A percentile compares a stretch with the other conserved stretches of the same genome.
These are phyloP conservation scores for Scrobipalpa atriplicella DNA, from an alignment of 2,888 invertebrate genomes.

Conservation along the genomic window DNA sequence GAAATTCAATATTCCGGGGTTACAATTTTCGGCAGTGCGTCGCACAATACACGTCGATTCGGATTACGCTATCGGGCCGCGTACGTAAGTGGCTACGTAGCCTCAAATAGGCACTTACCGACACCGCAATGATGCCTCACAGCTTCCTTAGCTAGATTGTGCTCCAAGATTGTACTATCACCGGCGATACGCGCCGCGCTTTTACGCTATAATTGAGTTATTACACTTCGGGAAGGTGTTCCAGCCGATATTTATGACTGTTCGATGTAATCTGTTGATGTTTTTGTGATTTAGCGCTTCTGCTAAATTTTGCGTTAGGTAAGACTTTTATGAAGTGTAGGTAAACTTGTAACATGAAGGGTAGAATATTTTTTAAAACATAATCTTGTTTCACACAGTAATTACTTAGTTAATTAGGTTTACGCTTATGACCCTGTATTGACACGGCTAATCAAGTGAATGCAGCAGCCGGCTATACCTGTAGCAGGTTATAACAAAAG, in stretches of 20 bases:
- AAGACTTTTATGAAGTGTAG: constrained; percentile 3
- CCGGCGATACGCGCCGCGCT: constrained; percentile 63
- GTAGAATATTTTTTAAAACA: neutral
- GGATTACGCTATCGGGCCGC: constrained; percentile 75
- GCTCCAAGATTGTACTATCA: constrained; percentile 70
- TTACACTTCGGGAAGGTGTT: constrained; percentile 53
- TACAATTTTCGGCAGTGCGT: constrained; percentile 25
- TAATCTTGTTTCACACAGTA: neutral
- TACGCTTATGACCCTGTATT: neutral
- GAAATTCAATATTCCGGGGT: constrained; percentile 22
- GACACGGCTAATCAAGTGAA: constrained; percentile 13
- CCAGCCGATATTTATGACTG: constrained; percentile 55
- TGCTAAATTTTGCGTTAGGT: constrained; percentile 10
- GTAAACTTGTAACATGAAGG: neutral
- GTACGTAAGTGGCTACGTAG: constrained; percentile 69
- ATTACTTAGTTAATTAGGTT: neutral
- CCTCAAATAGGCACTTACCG: constrained; percentile 76
- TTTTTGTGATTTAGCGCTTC: constrained; percentile 26
- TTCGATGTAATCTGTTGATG: constrained; percentile 40
- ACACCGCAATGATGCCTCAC: constrained; percentile 69
- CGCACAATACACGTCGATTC: constrained; percentile 72
- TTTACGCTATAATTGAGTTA: constrained; percentile 74
- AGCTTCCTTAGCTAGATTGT: constrained; percentile 69
- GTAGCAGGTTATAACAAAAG: constrained; percentile 5
- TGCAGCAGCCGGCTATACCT: neutral